Conservation (phyloP, 1,140 invertebrate species). For the Pseudomyrmex gracilis region DNA sequence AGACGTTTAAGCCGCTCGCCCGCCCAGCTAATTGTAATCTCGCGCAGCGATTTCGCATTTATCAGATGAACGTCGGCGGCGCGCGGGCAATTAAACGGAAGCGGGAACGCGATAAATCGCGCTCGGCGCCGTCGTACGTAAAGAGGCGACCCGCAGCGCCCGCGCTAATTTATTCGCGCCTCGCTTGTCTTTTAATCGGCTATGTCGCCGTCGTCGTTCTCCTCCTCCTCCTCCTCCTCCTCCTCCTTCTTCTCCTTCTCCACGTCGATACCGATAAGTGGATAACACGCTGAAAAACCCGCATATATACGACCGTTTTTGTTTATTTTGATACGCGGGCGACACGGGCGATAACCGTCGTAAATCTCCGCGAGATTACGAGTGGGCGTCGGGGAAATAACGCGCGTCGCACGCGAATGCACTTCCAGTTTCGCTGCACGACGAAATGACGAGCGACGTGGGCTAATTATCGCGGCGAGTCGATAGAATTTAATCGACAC, state of each 20-base stretch:
- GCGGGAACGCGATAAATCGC: slow-evolving; percentile 55
- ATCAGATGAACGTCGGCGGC: slow-evolving; percentile 58
- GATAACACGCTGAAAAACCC: slow-evolving; percentile 42
- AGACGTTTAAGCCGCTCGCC: slow-evolving; percentile 57
- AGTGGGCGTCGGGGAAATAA: slow-evolving; percentile 18
- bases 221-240: background rate
- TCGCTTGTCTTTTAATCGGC: slow-evolving; percentile 49
- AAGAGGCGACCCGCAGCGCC: slow-evolving; percentile 44
- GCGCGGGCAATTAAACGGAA: slow-evolving; percentile 58
- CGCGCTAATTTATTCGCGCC: slow-evolving; percentile 54
- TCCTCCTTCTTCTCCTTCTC: no score
- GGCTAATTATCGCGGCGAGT: slow-evolving; percentile 22
- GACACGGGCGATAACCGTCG: slow-evolving; percentile 21
- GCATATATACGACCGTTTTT: background rate
- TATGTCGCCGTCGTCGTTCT: slow-evolving; percentile 7
- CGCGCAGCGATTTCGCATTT: slow-evolving; percentile 59
- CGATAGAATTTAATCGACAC: slow-evolving; percentile 31
- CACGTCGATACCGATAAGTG: slow-evolving; percentile 47
- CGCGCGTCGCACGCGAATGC: slow-evolving; percentile 6
- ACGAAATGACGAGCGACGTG: background rate
- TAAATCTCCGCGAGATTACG: slow-evolving; percentile 43
- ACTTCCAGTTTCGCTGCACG: slow-evolving; percentile 20
- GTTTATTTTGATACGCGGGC: slow-evolving; percentile 38
- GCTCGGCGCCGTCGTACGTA: slow-evolving; percentile 42
- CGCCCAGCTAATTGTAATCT: slow-evolving; percentile 59